phyloP scores from a whole-genome alignment of 53 echinoderm and acorn worm species.

The Stichopus horrens region DNA sequence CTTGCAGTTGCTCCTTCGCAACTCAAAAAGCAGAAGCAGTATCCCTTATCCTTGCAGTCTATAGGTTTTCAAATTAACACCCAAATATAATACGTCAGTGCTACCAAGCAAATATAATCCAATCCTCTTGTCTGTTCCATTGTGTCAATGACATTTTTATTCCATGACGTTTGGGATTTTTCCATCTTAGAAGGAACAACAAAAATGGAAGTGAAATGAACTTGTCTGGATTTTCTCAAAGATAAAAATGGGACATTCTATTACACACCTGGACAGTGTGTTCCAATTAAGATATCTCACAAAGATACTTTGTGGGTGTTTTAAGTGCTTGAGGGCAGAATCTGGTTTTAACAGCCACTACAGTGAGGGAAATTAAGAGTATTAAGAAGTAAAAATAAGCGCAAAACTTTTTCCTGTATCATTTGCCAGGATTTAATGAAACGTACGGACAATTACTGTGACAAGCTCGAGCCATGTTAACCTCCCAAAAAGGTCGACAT shows the following conservation, averaged over 20 bases:
- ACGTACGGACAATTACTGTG: not conserved
- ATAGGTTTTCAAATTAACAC: too few species aligned
- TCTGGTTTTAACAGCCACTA: not conserved
- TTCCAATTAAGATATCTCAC: not conserved
- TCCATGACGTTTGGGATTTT: not conserved
- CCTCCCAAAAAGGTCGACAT: too few species aligned
- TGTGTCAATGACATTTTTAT: not conserved
- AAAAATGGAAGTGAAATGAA: not conserved
- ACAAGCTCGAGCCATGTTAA: too few species aligned
- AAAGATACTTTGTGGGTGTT: not conserved
- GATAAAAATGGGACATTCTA: not conserved
- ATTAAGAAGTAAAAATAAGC: not conserved
- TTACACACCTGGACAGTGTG: not conserved
- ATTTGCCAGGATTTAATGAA: not conserved
- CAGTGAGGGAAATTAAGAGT: not conserved
- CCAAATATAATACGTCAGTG: too few species aligned
- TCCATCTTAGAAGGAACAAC: not conserved
- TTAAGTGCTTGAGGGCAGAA: not conserved
- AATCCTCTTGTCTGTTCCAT: not conserved
- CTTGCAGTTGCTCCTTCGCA: too few species aligned
- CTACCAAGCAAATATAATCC: not conserved
- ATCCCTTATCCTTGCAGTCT: too few species aligned
- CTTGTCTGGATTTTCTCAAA: not conserved
- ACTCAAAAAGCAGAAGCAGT: too few species aligned
- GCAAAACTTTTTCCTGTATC: not conserved